These are phyloP conservation scores for Austrofundulus limnaeus DNA, from an alignment of 2,113 vertebrate genomes.

Conservation along the genomic window DNA sequence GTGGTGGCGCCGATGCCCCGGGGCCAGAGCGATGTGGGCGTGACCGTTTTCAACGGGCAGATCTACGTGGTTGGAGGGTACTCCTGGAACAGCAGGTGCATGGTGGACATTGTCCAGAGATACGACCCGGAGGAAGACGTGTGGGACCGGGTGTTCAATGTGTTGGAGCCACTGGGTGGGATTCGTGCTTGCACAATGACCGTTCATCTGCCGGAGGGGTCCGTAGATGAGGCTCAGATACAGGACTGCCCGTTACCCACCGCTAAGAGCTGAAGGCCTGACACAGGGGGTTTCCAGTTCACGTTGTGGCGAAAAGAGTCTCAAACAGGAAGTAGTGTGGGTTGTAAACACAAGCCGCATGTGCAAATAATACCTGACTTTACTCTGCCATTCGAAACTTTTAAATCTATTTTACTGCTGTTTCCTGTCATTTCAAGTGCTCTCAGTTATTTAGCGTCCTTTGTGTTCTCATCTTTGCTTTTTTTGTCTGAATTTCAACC, in stretches of 20 bases:
- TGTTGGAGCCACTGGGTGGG: conserved; percentile 82
- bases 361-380: neutral
- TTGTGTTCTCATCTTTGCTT: conserved; percentile 1
- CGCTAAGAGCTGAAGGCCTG: conserved; percentile 57
- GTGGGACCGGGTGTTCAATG: conserved; percentile 81
- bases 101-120: conserved; percentile 83
- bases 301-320: neutral
- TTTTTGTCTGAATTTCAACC: neutral
- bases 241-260: conserved; percentile 76
- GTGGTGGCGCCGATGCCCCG: conserved; percentile 79
- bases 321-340: conserved; percentile 43
- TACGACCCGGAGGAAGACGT: conserved; percentile 77
- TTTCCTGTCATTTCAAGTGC: conserved; percentile 1
- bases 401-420: neutral
- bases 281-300: conserved; percentile 1
- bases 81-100: conserved; percentile 85
- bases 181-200: conserved; percentile 83
- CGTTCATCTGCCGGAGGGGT: conserved; percentile 76
- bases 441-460: neutral
- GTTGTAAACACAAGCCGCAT: conserved; percentile 13
- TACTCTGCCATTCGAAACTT: neutral
- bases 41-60: conserved; percentile 77
- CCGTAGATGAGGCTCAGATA: conserved; percentile 73
- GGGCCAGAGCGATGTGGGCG: conserved; percentile 82
- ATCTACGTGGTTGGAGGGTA: conserved; percentile 84